Evolutionary conservation across 2,888 invertebrate genomes (phyloP).

Genomic region (Fragum fragum): DNA sequence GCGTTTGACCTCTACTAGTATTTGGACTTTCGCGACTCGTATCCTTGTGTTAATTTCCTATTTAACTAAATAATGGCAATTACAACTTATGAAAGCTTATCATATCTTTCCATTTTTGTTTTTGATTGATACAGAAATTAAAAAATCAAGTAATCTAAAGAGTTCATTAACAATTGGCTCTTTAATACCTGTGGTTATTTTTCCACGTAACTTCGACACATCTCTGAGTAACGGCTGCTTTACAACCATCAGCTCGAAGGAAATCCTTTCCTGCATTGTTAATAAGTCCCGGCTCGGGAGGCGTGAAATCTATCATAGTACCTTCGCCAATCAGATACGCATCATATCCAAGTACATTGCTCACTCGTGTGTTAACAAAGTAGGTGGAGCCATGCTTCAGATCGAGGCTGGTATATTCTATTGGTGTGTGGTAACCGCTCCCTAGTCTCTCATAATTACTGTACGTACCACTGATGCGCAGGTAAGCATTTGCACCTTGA

Average conservation of each 20-base stretch:
- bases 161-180: too few relatives aligned
- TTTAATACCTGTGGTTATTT: constrained; percentile 72
- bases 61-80: too few relatives aligned
- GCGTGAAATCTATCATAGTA: constrained; percentile 75
- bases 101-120: too few relatives aligned
- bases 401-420: constrained; percentile 61
- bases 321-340: constrained; percentile 67
- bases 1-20: too few relatives aligned
- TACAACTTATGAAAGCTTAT: too few relatives aligned
- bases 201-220: constrained; percentile 68
- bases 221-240: constrained; percentile 70
- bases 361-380: constrained; percentile 71
- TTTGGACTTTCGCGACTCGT: too few relatives aligned
- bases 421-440: constrained; percentile 65
- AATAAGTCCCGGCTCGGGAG: constrained; percentile 73
- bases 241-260: constrained; percentile 65
- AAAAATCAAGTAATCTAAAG: too few relatives aligned
- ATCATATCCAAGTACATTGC: constrained; percentile 71
- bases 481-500: constrained; percentile 68
- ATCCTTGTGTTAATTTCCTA: too few relatives aligned
- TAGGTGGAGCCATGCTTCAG: constrained; percentile 71
- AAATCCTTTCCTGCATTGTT: constrained; percentile 55
- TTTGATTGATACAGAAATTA: too few relatives aligned
- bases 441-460: constrained; percentile 74
- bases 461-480: constrained; percentile 70